phyloP scores from a whole-genome alignment of 2,797 vertebrate genomes.

The Siniperca undulata region DNA sequence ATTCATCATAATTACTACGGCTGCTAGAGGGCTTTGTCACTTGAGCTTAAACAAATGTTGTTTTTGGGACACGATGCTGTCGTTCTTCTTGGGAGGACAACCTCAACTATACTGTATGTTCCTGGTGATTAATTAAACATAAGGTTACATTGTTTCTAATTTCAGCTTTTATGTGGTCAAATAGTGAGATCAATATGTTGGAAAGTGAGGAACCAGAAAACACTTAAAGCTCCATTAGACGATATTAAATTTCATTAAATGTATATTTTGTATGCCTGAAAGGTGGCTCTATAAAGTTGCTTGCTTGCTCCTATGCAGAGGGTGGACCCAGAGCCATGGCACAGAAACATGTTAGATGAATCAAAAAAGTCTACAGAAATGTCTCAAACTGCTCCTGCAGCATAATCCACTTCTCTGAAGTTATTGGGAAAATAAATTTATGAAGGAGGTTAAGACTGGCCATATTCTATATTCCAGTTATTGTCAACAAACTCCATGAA shows the following conservation, averaged over 20 bases:
- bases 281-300: too few species aligned
- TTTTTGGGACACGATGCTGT: background rate
- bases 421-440: background rate
- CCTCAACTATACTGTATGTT: too few species aligned
- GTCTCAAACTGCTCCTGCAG: background rate
- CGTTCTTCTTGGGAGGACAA: background rate
- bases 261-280: too few species aligned
- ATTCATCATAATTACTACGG: background rate
- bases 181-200: too few species aligned
- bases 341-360: background rate
- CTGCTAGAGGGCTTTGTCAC: background rate
- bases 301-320: background rate
- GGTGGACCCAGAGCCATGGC: background rate
- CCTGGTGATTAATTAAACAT: too few species aligned
- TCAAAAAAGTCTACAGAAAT: background rate
- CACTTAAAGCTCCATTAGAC: too few species aligned
- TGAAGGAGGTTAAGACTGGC: background rate
- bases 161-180: too few species aligned
- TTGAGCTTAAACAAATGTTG: background rate
- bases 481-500: background rate
- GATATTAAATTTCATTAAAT: too few species aligned
- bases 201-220: too few species aligned
- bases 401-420: background rate
- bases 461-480: background rate
- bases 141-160: too few species aligned